These are phyloP conservation scores for Phataginus tetradactyla DNA, from an alignment of 2,797 vertebrate species.

Conservation along the genomic window DNA sequence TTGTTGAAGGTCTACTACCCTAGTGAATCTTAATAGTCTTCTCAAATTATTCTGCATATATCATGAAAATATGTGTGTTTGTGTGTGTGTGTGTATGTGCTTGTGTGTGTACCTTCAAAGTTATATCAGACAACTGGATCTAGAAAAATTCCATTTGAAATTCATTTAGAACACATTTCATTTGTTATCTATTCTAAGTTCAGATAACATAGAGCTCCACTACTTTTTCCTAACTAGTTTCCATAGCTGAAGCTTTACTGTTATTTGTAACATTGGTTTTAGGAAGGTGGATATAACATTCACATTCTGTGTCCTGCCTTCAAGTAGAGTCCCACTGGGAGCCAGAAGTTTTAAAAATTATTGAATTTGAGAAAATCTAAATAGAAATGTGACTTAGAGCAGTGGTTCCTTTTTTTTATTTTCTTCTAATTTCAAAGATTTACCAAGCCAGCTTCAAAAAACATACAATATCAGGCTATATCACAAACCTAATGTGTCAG, in stretches of 20 bases:
- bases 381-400: background rate
- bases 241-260: background rate
- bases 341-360: background rate
- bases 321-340: background rate
- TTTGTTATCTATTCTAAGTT: background rate
- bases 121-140: background rate
- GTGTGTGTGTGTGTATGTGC: no score
- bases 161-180: background rate
- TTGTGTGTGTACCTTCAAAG: background rate
- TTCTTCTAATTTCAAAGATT: background rate
- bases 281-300: background rate
- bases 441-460: background rate
- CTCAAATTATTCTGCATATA: constrained; percentile 1
- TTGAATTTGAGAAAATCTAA: background rate
- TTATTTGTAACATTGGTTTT: background rate
- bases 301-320: background rate
- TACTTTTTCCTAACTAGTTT: background rate
- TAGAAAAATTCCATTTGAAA: background rate
- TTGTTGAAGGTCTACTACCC: background rate
- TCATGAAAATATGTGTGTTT: background rate
- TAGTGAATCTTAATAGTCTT: background rate
- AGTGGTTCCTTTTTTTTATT: background rate
- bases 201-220: background rate
- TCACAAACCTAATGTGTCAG: background rate
- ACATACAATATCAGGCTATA: background rate